Percentiles rank a stretch among this genome's conserved stretches.
phyloP scores from a whole-genome alignment of 2,888 invertebrate genomes.

The Cephus pygmeus region DNA sequence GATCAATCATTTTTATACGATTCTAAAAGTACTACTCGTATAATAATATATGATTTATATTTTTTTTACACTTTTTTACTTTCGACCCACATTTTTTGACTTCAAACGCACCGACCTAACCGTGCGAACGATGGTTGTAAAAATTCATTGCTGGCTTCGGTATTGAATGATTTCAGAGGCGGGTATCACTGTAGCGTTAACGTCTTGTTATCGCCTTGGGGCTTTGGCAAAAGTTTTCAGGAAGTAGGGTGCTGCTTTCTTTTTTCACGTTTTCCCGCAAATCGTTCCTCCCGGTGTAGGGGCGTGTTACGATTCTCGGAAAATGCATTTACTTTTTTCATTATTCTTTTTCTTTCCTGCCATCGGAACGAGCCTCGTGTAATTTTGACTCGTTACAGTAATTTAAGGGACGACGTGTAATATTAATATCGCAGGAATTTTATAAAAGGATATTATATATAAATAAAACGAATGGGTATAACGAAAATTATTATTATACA shows the following conservation, averaged over 20 bases:
- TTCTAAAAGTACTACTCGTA: neutral
- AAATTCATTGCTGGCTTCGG: neutral
- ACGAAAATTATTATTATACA: neutral
- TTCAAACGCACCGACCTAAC: neutral
- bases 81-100: neutral
- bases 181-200: neutral
- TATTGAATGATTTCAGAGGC: neutral
- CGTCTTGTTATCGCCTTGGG: neutral
- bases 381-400: neutral
- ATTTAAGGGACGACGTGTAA: neutral
- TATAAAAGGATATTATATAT: neutral
- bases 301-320: neutral
- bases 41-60: neutral
- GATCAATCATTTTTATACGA: neutral
- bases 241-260: neutral
- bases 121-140: neutral
- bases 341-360: neutral
- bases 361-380: neutral
- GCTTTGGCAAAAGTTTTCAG: neutral
- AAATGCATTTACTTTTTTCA: neutral
- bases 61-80: constrained; percentile 23
- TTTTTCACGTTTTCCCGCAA: neutral
- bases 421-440: neutral
- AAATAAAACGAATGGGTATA: neutral
- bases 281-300: neutral